phyloP scores from a whole-genome alignment of 2,888 invertebrate species.

The Teinopalpus imperialis region DNA sequence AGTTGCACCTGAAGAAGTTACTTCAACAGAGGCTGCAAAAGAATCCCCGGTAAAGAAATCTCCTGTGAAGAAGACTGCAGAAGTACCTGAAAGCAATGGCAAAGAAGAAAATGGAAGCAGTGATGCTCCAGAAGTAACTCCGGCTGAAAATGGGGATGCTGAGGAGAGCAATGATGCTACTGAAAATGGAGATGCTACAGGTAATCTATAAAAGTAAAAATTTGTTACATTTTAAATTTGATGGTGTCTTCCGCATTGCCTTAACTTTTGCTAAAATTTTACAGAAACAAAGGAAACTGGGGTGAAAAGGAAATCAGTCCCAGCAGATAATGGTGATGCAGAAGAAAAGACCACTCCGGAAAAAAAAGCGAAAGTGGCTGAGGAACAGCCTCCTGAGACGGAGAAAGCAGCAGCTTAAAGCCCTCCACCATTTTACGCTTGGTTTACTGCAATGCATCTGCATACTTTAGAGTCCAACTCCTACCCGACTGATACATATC shows the following conservation, averaged over 20 bases:
- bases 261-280: no score
- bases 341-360: slow-evolving; percentile 85
- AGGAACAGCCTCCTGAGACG: slow-evolving; percentile 81
- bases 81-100: slow-evolving; percentile 72
- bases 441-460: slow-evolving; percentile 79
- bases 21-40: slow-evolving; percentile 67
- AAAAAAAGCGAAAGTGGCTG: slow-evolving; percentile 87
- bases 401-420: slow-evolving; percentile 83
- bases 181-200: slow-evolving; percentile 72
- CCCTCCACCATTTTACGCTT: slow-evolving; percentile 44
- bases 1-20: slow-evolving; percentile 72
- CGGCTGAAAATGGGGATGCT: slow-evolving; percentile 62
- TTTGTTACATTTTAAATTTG: neutral
- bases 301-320: slow-evolving; percentile 87
- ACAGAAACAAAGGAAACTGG: slow-evolving; percentile 78
- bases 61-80: slow-evolving; percentile 73
- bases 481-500: slow-evolving; percentile 53
- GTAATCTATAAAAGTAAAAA: slow-evolving; percentile 34
- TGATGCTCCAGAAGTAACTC: slow-evolving; percentile 58
- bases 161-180: slow-evolving; percentile 76
- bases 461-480: slow-evolving; percentile 74
- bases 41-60: slow-evolving; percentile 78
- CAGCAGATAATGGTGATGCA: slow-evolving; percentile 76
- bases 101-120: slow-evolving; percentile 70
- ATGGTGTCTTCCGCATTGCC: slow-evolving; percentile 34